Evolutionary conservation across 2,113 vertebrate species (phyloP).

Genomic region (Aythya baeri): DNA sequence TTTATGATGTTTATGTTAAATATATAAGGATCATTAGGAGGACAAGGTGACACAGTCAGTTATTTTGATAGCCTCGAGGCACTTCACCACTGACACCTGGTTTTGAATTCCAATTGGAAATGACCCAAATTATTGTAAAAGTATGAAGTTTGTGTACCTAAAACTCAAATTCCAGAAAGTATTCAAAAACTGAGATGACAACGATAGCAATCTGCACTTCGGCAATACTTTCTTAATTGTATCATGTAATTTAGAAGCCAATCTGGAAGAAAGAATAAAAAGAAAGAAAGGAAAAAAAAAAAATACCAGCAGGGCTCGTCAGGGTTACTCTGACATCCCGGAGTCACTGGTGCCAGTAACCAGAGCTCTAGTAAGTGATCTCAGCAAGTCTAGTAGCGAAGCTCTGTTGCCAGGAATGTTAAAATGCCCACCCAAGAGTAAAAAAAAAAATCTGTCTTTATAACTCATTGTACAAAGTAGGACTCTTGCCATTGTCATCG

Average conservation of each 20-base stretch:
- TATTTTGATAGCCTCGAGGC: slow-evolving; percentile 72
- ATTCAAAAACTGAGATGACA: neutral
- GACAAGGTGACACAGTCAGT: slow-evolving; percentile 76
- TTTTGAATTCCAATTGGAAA: slow-evolving; percentile 67
- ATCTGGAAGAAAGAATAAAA: neutral
- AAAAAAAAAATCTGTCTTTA: slow-evolving; percentile 45
- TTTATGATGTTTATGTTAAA: slow-evolving; percentile 76
- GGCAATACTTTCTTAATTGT: neutral
- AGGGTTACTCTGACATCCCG: neutral
- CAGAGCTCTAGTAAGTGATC: neutral
- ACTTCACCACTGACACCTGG: slow-evolving; percentile 69
- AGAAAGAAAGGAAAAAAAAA: neutral
- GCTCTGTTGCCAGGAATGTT: neutral
- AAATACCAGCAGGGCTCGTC: neutral
- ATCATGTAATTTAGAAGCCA: neutral
- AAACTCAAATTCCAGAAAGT: neutral
- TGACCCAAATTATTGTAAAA: slow-evolving; percentile 41
- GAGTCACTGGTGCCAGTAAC: neutral
- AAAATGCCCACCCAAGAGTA: slow-evolving; percentile 46
- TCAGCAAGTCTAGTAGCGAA: neutral
- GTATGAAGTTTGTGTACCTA: slow-evolving; percentile 11
- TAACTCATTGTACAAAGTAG: slow-evolving; percentile 43
- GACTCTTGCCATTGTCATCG: slow-evolving; percentile 59
- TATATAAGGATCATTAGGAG: slow-evolving; percentile 76
- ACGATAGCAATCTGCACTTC: neutral